phyloP scores from a whole-genome alignment of 2,113 vertebrate genomes.

The Laticauda laticaudata region DNA sequence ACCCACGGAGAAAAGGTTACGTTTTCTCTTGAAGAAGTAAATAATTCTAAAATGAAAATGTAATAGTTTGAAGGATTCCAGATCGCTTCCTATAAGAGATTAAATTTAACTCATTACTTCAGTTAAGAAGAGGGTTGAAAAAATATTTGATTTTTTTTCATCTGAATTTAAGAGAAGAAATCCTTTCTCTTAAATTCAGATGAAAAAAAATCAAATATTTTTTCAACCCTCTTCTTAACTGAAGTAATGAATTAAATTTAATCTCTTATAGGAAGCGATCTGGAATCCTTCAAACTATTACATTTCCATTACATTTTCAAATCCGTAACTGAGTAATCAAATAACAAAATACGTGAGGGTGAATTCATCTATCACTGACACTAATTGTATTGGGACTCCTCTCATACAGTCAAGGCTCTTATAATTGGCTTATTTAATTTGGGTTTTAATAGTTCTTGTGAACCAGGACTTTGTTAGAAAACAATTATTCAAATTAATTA shows the following conservation, averaged over 20 bases:
- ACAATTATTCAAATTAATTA: background rate
- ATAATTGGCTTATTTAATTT: background rate
- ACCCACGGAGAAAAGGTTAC: background rate
- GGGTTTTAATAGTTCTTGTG: background rate
- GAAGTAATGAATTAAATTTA: too few relatives aligned
- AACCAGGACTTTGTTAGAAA: background rate
- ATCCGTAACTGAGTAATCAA: background rate
- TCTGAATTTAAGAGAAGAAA: background rate
- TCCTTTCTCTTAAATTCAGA: too few relatives aligned
- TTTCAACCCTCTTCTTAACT: too few relatives aligned
- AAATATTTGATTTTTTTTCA: background rate
- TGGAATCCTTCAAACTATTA: too few relatives aligned
- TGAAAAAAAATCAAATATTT: too few relatives aligned
- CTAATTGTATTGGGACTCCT: background rate
- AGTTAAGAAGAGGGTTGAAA: background rate
- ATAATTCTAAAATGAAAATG: background rate
- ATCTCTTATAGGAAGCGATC: too few relatives aligned
- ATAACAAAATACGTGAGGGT: background rate
- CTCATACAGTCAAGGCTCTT: background rate
- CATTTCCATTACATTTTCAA: too few relatives aligned
- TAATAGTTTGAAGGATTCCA: background rate
- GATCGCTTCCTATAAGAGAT: background rate
- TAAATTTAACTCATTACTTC: background rate
- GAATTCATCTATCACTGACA: background rate
- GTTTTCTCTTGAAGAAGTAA: background rate